Base-by-base conservation (phyloP, 1,140 invertebrate genomes). In the Halesus radiatus region DNA sequence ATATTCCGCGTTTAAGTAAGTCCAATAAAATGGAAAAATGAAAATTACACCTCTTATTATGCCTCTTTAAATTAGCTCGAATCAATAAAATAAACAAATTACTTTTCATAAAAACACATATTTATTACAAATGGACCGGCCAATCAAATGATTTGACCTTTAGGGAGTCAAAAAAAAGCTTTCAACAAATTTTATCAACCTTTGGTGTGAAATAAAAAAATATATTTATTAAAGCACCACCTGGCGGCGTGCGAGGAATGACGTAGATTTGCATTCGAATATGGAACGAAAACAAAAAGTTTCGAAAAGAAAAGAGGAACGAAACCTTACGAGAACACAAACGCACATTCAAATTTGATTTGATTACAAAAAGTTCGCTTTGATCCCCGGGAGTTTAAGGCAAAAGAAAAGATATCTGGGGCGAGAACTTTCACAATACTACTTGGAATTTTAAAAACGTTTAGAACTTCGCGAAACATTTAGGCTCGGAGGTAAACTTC, bases 321-420 rank as follows among this genome's bases (percentile, higher is more conserved):
- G 50, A 77, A 64, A 23, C 58, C 45, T 52, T 23, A 23, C 22
- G 18, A 22, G 60, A 52, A 64, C 75, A 60, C 73, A 53, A 23
- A 23, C 75, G 75, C 58, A 76, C 74, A 80, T 76, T 80, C 79
- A 80, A 80, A 74, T 80, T 80, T 80, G 74, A 80, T 80, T 80
- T 80, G 79, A 80, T 80, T 80, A 74, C 73, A 72, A 80, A 77
- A 80, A 80, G 62, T 80, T 80, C 37, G 26, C 66, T 80, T 80
- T 80, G 79, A 80, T 80, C 74, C 66, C 70, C 26, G 7, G 70
- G 52, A 77, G 52, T 76, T 80, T 54, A 22, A 58, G 64, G 37
- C 37, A 45, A 45, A 45, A 45, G 37, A 45, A 45, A 45, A 20
- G 73, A 76, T 76, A 80, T 80, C 70, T 54, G 45, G 52, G 73